Evolutionary conservation across 1,140 invertebrate genomes (phyloP).

Genomic region (Berghia stephanieae): DNA sequence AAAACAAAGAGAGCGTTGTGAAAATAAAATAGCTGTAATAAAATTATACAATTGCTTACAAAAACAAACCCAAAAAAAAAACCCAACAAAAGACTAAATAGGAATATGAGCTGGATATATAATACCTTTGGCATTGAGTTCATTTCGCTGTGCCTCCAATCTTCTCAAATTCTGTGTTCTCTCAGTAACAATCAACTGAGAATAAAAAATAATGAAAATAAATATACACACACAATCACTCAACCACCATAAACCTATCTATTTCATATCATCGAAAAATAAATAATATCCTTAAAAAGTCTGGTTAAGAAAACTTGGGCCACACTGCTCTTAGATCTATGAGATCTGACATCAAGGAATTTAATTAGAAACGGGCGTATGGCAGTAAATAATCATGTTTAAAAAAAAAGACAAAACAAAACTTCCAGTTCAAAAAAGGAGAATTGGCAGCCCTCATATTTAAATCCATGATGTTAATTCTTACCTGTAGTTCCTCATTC

Average conservation of each 20-base stretch:
- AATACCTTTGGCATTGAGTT: constrained; percentile 97
- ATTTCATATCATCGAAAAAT: not conserved
- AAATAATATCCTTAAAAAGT: not conserved
- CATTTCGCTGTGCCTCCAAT: constrained; percentile 98
- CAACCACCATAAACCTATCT: not conserved
- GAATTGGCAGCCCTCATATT: too few species aligned
- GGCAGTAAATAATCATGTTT: too few species aligned
- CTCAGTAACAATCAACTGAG: constrained; percentile 87
- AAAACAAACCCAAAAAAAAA: not conserved
- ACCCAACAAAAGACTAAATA: not conserved
- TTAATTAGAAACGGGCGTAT: too few species aligned
- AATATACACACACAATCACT: not conserved
- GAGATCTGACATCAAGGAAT: too few species aligned
- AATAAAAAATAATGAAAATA: constrained; percentile 31
- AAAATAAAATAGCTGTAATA: too few species aligned
- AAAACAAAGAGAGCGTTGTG: too few species aligned
- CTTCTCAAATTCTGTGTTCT: constrained; percentile 97
- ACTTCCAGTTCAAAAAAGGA: too few species aligned
- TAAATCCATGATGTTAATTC: too few species aligned
- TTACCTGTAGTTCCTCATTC: constrained; percentile 90
- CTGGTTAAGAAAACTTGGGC: too few species aligned
- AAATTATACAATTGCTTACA: not conserved
- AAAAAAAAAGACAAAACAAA: too few species aligned
- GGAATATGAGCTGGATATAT: not conserved
- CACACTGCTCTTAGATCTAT: too few species aligned